Conservation (phyloP, 2,113 vertebrate genomes). For the Onychostruthus taczanowskii region DNA sequence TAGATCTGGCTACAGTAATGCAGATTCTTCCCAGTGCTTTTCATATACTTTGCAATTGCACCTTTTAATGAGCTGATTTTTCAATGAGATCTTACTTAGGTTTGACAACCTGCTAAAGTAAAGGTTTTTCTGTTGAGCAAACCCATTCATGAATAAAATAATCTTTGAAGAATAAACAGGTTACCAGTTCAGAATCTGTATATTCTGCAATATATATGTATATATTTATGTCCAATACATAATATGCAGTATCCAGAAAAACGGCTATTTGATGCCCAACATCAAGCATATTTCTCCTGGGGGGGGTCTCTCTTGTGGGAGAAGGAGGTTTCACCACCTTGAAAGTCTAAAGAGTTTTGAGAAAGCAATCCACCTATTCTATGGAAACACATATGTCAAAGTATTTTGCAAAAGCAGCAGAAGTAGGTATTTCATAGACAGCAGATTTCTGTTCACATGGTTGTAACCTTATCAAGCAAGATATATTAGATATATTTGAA, state of each 20-base stretch:
- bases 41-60: background rate
- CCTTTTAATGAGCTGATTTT: background rate
- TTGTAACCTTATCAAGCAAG: background rate
- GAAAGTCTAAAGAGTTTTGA: background rate
- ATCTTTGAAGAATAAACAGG: background rate
- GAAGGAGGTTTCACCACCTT: background rate
- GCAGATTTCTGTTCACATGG: background rate
- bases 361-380: background rate
- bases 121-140: background rate
- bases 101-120: background rate
- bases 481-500: background rate
- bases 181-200: background rate
- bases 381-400: background rate
- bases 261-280: background rate
- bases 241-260: background rate
- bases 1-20: background rate
- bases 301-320: background rate
- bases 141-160: background rate
- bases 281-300: background rate
- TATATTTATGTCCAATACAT: background rate
- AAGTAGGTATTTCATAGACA: background rate
- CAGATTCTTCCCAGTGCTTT: background rate
- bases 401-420: background rate
- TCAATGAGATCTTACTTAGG: background rate
- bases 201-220: background rate